phyloP scores from a whole-genome alignment of 2,797 vertebrate species.

The Nothura maculosa region DNA sequence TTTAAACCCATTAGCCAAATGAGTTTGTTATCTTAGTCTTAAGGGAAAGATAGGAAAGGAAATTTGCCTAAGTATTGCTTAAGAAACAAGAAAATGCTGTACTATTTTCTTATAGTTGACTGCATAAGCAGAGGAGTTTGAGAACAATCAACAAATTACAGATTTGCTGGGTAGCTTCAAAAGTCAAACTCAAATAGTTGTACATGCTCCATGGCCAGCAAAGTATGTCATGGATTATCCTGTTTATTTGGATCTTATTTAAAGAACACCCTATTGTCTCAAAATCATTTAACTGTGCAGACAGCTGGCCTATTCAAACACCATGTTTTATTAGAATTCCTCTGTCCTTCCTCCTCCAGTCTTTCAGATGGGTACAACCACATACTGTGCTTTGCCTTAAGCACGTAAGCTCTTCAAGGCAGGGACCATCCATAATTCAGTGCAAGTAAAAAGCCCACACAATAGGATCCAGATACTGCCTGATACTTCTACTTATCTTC shows the following conservation, averaged over 20 bases:
- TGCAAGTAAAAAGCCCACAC: slow-evolving; percentile 49
- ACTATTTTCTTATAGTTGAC: neutral
- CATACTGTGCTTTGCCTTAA: slow-evolving; percentile 75
- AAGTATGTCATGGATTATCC: slow-evolving; percentile 73
- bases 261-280: slow-evolving; percentile 73
- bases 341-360: slow-evolving; percentile 72
- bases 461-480: slow-evolving; percentile 48
- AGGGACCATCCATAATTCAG: slow-evolving; percentile 71
- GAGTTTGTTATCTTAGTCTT: slow-evolving; percentile 41
- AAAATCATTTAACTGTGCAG: slow-evolving; percentile 74
- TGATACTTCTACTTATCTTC: slow-evolving; percentile 13
- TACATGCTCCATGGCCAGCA: slow-evolving; percentile 41
- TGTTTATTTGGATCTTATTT: slow-evolving; percentile 74
- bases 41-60: slow-evolving; percentile 13
- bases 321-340: slow-evolving; percentile 76
- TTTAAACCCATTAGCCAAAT: slow-evolving; percentile 73
- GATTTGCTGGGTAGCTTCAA: slow-evolving; percentile 32
- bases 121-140: neutral
- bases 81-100: neutral
- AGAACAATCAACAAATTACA: slow-evolving; percentile 11
- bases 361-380: slow-evolving; percentile 74
- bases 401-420: slow-evolving; percentile 70
- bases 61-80: neutral
- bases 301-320: slow-evolving; percentile 76
- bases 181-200: slow-evolving; percentile 51